These are phyloP conservation scores for Nanorana parkeri DNA, from an alignment of 2,113 vertebrate genomes.

Conservation along the genomic window DNA sequence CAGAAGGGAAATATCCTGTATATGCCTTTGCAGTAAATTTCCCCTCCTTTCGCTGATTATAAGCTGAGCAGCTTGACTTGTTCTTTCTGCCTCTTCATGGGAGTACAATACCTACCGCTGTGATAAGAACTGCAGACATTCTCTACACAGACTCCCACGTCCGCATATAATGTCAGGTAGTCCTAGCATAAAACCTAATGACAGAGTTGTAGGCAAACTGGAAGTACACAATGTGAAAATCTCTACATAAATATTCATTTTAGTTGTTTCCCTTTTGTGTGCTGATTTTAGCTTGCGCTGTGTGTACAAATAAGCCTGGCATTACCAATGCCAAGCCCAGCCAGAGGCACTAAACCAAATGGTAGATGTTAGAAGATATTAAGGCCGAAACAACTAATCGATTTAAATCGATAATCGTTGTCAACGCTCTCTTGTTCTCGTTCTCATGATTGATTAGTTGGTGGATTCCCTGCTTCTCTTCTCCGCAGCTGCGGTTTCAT, in stretches of 20 bases:
- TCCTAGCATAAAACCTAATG: neutral
- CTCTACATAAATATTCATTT: neutral
- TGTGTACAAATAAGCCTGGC: neutral
- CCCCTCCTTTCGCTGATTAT: too few relatives aligned
- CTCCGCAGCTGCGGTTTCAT: too few relatives aligned
- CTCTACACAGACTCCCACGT: neutral
- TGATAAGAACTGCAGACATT: neutral
- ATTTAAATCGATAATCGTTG: too few relatives aligned
- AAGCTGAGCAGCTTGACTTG: too few relatives aligned
- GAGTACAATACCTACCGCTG: too few relatives aligned
- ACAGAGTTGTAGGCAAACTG: neutral
- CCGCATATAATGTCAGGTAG: neutral
- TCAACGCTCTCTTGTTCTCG: too few relatives aligned
- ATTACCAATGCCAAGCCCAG: neutral
- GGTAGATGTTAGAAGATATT: neutral
- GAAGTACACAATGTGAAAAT: neutral
- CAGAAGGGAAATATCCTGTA: too few relatives aligned
- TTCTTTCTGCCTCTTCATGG: too few relatives aligned
- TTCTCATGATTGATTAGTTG: too few relatives aligned
- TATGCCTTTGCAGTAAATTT: too few relatives aligned
- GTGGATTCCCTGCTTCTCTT: too few relatives aligned
- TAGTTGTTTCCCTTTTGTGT: neutral
- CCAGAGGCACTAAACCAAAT: neutral
- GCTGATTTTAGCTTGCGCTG: neutral
- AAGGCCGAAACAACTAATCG: too few relatives aligned